Base-by-base conservation (phyloP, 2,888 invertebrate genomes). In the Ectemnius continuus region DNA sequence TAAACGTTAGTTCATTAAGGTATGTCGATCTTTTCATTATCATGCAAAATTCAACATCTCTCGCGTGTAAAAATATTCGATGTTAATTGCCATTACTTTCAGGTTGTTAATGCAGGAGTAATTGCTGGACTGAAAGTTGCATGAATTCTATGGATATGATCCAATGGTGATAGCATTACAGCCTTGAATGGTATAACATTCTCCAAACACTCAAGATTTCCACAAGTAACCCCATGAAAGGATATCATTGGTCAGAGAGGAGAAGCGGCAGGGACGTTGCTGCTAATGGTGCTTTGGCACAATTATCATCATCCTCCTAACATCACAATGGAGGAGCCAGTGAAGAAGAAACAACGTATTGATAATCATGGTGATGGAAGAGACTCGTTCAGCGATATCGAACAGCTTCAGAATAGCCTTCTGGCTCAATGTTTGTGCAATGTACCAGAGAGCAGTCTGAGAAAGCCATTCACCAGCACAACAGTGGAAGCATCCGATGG, bases 331-430 rank as follows among this genome's bases (percentile, higher is more conserved):
- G 94, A 96, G 91, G 96, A 96, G 92, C 97, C 97, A 82, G 95
- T 95, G 85, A 96, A 96, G 90, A 97, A 97, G 92, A 95, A 96
- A 89, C 94, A 95, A 89, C 94, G 96, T 87, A 94, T 96, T 83
- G 92, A 91, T 75, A 91, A 87, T 46, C 94, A 94, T 82, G 93
- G 92, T 8, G 93, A 93, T 11, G 93, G 93, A 76, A 93, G 93
- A 62, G 94, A 94, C 79, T 93, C 93, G 78, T 91, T 93, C 83
- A 92, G 83, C 83, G 93, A 94, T 78, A 90, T 94, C 59, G 92
- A 93, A 77, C 91, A 92, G 73, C 92, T 95, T 64, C 95, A 95
- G 87, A 93, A 93, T 84, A 93, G 93, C 64, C 91, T 97, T 61
- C 93, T 96, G 58, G 94, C 94, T 63, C 96, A 96, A 89, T 97